Conservation (phyloP, 2,888 invertebrate species). For the Allolobophora icterica region DNA sequence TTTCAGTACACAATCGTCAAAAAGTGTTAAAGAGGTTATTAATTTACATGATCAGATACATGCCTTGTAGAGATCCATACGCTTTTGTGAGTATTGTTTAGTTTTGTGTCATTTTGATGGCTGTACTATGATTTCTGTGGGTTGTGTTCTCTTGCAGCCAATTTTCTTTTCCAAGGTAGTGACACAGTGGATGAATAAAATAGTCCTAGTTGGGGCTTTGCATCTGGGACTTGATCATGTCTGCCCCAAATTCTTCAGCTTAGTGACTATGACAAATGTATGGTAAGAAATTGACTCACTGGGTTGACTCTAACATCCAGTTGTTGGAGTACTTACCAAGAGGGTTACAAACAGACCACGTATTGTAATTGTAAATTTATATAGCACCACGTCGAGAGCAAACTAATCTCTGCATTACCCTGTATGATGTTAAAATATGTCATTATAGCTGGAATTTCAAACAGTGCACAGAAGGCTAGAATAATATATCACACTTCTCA, state of each 20-base stretch:
- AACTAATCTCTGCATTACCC: too few species aligned
- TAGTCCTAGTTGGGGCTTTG: background rate
- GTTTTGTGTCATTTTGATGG: background rate
- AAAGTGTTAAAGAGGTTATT: background rate
- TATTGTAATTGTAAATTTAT: background rate
- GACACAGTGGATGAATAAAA: background rate
- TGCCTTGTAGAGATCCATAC: background rate
- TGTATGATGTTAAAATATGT: too few species aligned
- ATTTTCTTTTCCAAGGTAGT: background rate
- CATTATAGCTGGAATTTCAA: too few species aligned
- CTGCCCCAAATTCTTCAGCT: background rate
- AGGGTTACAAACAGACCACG: background rate
- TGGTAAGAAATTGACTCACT: background rate
- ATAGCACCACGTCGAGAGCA: too few species aligned
- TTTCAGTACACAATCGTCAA: too few species aligned
- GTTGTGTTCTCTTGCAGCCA: background rate
- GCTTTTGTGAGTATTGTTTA: background rate
- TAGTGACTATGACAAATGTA: background rate
- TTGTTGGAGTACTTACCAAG: background rate
- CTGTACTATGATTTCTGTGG: background rate
- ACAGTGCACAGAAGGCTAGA: too few species aligned
- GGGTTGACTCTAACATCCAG: background rate
- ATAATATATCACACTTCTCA: too few species aligned
- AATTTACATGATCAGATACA: background rate
- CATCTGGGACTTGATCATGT: background rate